Percentiles rank a stretch among this genome's conserved stretches.
Conservation (phyloP, 2,888 invertebrate species). For the Bembecia ichneumoniformis region DNA sequence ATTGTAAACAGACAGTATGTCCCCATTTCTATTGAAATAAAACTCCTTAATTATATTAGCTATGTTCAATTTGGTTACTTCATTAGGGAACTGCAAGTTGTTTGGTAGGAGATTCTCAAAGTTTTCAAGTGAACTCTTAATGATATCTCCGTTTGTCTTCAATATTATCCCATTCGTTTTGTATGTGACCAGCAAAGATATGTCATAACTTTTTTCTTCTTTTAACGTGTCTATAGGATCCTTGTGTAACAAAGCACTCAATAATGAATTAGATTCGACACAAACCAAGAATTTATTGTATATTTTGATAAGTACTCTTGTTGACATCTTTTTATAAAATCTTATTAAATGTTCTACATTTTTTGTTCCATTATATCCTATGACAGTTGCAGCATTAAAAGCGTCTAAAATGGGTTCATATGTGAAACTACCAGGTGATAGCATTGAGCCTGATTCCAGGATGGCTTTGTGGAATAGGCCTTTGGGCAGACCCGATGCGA, state of each 20-base stretch:
- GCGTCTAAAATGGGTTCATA: constrained; percentile 37
- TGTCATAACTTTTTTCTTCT: constrained; percentile 28
- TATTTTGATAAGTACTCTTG: constrained; percentile 20
- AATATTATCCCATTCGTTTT: constrained; percentile 22
- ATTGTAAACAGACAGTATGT: constrained; percentile 23
- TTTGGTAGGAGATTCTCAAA: constrained; percentile 43
- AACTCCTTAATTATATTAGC: constrained; percentile 40
- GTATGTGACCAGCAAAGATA: constrained; percentile 42
- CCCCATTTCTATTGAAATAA: constrained; percentile 26
- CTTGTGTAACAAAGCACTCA: constrained; percentile 22
- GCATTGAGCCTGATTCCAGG: constrained; percentile 48
- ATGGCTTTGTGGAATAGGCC: constrained; percentile 47
- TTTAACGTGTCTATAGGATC: constrained; percentile 37
- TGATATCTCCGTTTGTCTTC: constrained; percentile 19
- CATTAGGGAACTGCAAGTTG: constrained; percentile 37
- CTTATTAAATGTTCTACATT: constrained; percentile 22
- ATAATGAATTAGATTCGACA: constrained; percentile 26
- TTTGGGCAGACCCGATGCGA: constrained; percentile 36
- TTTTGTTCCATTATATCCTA: constrained; percentile 46
- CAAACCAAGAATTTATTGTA: constrained; percentile 38
- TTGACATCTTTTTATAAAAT: constrained; percentile 29
- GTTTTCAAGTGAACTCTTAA: constrained; percentile 1
- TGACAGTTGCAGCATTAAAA: constrained; percentile 41
- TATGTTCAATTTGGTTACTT: constrained; percentile 24
- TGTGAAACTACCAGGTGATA: constrained; percentile 39